These are phyloP conservation scores for Pissodes strobi DNA, from an alignment of 1,140 invertebrate species.

Conservation along the genomic window DNA sequence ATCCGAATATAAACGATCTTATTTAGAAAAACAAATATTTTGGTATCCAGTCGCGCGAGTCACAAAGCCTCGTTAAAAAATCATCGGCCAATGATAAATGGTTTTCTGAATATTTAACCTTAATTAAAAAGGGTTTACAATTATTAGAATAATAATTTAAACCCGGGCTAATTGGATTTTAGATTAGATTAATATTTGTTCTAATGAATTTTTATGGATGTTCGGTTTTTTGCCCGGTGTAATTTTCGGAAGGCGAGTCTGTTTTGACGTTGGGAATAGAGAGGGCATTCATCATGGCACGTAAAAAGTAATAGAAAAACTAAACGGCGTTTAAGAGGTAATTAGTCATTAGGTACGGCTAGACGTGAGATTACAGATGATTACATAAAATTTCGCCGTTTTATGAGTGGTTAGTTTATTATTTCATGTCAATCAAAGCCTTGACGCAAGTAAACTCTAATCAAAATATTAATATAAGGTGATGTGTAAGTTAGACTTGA, in stretches of 20 bases:
- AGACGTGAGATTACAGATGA: no score
- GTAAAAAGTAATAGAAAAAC: constrained; percentile 2
- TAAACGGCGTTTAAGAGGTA: neutral
- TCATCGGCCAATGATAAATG: constrained; percentile 27
- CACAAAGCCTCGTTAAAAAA: constrained; percentile 30
- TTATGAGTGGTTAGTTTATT: no score
- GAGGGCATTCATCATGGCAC: neutral
- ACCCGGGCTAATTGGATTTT: constrained; percentile 21
- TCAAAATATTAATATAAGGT: no score
- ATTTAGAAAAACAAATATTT: constrained; percentile 32
- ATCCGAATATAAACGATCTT: constrained; percentile 33
- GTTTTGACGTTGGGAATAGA: neutral
- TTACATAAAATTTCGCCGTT: no score
- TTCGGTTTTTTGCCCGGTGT: neutral
- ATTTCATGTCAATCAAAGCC: no score
- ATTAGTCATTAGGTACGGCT: no score
- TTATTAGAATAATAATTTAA: constrained; percentile 28
- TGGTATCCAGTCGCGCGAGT: constrained; percentile 15
- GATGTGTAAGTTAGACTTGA: no score
- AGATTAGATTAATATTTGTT: constrained; percentile 30
- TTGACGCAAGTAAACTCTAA: no score
- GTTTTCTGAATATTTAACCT: constrained; percentile 25
- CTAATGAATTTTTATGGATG: constrained; percentile 23
- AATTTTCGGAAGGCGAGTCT: neutral
- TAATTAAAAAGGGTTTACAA: constrained; percentile 30